A percentile compares a stretch with the other conserved stretches of the same genome.
phyloP scores from a whole-genome alignment of 2,888 invertebrate species.

The Metacarcinus magister region DNA sequence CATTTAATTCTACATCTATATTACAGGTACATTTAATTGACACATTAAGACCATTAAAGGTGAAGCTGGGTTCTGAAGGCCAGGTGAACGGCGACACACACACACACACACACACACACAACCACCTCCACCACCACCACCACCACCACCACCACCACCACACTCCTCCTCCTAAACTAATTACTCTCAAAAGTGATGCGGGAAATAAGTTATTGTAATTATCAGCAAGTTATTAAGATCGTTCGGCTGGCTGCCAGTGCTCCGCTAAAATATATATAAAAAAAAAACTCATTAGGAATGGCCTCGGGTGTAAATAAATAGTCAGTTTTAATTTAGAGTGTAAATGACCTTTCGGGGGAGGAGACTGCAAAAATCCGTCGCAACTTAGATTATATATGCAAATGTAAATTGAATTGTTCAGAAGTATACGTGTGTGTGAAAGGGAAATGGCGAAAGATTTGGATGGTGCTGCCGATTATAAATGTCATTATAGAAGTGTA shows the following conservation, averaged over 20 bases:
- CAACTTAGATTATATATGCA: conserved; percentile 71
- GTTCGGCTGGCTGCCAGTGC: background rate
- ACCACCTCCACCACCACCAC: background rate
- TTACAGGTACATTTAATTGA: conserved; percentile 34
- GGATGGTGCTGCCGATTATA: conserved; percentile 64
- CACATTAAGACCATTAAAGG: conserved; percentile 48
- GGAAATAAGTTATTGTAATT: conserved; percentile 42
- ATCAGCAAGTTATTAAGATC: conserved; percentile 10
- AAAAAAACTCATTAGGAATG: background rate
- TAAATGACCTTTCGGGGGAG: conserved; percentile 66
- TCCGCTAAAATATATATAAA: background rate
- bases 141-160: background rate
- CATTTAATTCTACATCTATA: conserved; percentile 30
- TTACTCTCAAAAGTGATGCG: conserved; percentile 20
- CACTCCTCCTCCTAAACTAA: background rate
- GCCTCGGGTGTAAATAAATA: conserved; percentile 51
- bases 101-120: background rate
- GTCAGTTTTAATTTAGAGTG: conserved; percentile 64
- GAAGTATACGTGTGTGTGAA: conserved; percentile 64
- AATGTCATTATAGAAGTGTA: conserved; percentile 69
- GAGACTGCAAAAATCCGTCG: conserved; percentile 42
- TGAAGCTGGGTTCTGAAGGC: background rate
- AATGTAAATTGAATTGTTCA: conserved; percentile 73
- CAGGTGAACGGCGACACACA: background rate
- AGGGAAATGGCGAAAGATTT: conserved; percentile 66